Evolutionary conservation across 2,113 vertebrate species (phyloP), one percentile per base, ranked within the genome.

Genomic region (Lates calcarifer): DNA sequence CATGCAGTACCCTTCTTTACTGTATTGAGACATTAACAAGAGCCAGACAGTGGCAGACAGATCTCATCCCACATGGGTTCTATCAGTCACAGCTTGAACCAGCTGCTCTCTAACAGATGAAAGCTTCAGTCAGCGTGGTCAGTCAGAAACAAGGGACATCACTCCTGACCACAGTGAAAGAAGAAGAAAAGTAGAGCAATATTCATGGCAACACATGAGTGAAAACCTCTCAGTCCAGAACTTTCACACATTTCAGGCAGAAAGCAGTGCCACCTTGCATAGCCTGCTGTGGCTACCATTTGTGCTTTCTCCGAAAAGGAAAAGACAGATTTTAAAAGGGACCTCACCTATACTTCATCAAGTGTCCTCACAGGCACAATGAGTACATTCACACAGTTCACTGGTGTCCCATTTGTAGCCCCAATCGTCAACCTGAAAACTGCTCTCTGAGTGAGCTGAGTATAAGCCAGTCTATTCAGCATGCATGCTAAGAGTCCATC

Each of bases 151-250:
- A 66, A 24, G 24, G 14, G 39, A 33, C 74, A 69, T 63, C 29
- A 64, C 20, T 84, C 37, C 35, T 9, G 6, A 65, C 37, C 43
- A 64, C 65, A 68, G 24, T 4, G 13, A 82, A 74, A 56, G 26
- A 51, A 65, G 55, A 76, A 60, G 28, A 62, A 82, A 74, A 56
- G 26, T 43, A 65, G 55, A 76, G 55, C 31, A 62, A 53, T 33
- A 61, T 17, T 76, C 5, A 11, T 76, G 51, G 61, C 79, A 74
- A 74, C 2, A 7, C 3, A 13, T 67, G 31, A n/a, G 31, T 57
- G 63, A 72, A 64, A 78, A 28, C 14, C 14, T 9, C 29, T 55
- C 45, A 28, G 3, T 55, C 35, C 29, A 74, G 22, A 67, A 57
- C 41, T 53, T 82, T 56, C 70, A 51, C 72, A 77, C 41, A 63